Evolutionary conservation across 2,888 invertebrate species (phyloP).

Genomic region (Caenorhabditis sp.): DNA sequence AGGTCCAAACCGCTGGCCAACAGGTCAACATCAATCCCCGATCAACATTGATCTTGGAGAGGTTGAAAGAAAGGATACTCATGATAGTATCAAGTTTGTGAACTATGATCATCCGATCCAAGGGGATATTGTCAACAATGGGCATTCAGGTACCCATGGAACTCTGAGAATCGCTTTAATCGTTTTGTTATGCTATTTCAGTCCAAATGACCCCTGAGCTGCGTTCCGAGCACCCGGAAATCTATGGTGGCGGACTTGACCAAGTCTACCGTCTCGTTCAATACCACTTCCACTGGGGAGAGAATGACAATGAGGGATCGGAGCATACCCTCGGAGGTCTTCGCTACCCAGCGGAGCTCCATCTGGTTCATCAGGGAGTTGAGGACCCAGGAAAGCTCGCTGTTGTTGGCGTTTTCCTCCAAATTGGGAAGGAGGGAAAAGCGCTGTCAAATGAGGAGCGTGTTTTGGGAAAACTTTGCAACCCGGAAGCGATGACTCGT

Average conservation of each 20-base stretch:
- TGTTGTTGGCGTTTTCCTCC: conserved; percentile 79
- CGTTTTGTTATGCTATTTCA: too few species aligned
- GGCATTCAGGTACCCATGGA: conserved; percentile 76
- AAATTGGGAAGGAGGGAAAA: conserved; percentile 71
- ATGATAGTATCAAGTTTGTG: conserved; percentile 77
- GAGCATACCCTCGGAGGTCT: conserved; percentile 80
- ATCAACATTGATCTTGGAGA: conserved; percentile 76
- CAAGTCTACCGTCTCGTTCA: conserved; percentile 81
- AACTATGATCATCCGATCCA: conserved; percentile 77
- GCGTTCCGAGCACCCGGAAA: conserved; percentile 74
- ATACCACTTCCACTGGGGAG: conserved; percentile 82
- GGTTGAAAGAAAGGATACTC: conserved; percentile 66
- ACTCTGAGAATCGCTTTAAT: too few species aligned
- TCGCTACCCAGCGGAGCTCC: conserved; percentile 78
- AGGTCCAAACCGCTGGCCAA: conserved; percentile 72
- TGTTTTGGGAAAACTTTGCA: conserved; percentile 60
- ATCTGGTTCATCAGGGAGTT: conserved; percentile 81
- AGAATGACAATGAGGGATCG: conserved; percentile 77
- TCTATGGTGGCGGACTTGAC: conserved; percentile 80
- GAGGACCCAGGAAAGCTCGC: conserved; percentile 78
- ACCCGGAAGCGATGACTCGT: conserved; percentile 57
- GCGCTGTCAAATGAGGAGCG: conserved; percentile 65
- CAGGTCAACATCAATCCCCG: conserved; percentile 78
- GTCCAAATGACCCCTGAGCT: conserved; percentile 79
- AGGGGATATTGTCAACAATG: conserved; percentile 80